Evolutionary conservation across 2,113 vertebrate species (phyloP).

Genomic region (Phrynosoma platyrhinos): DNA sequence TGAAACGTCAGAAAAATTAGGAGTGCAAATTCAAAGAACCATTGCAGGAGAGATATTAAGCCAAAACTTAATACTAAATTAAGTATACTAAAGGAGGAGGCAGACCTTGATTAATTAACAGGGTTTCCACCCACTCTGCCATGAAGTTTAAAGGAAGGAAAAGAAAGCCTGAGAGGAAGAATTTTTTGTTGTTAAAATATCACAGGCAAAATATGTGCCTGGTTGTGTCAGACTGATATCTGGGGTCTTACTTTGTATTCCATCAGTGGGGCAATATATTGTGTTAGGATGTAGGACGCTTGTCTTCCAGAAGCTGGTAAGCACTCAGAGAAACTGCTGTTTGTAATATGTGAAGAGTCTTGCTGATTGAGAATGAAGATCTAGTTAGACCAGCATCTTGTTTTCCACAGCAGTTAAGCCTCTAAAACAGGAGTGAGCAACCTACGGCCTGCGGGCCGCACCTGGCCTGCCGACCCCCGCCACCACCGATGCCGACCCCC

Average conservation of each 20-base stretch:
- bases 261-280: too few species aligned
- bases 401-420: background rate
- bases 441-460: too few species aligned
- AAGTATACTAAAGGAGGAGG: background rate
- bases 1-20: background rate
- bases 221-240: background rate
- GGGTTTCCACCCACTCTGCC: background rate
- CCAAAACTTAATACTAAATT: too few species aligned
- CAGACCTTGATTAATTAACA: background rate
- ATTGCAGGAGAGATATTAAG: background rate
- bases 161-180: background rate
- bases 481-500: too few species aligned
- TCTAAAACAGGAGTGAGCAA: too few species aligned
- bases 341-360: background rate
- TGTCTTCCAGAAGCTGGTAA: too few species aligned
- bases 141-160: background rate
- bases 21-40: background rate
- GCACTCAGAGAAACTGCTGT: background rate
- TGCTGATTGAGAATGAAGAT: background rate
- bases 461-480: too few species aligned
- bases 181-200: background rate
- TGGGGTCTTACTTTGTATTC: too few species aligned
- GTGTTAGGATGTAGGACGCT: too few species aligned
- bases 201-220: too few species aligned
- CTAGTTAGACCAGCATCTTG: background rate